Evolutionary conservation across 2,797 vertebrate genomes (phyloP), one percentile per base, ranked within the genome.

Genomic region (Gallinago solitaria): DNA sequence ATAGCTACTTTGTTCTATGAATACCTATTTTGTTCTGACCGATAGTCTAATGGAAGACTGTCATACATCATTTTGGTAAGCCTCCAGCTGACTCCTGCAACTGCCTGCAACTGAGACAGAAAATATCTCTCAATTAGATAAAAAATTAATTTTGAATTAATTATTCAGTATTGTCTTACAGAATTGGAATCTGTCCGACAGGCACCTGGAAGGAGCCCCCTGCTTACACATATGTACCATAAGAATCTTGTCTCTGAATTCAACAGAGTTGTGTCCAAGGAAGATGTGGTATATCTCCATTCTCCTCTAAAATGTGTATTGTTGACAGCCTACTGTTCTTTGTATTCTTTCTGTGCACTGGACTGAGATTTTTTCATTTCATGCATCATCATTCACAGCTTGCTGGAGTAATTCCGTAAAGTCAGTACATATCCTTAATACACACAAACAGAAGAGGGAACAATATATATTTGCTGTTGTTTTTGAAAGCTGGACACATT

Each of bases 361-460:
- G 75, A 45, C 67, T 96, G 96, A 76, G 47, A 67, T 81, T 91
- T 95, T 96, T 93, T 95, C 89, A 96, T 96, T 97, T 96, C 93
- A 97, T 96, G 91, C 93, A 94, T 95, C 79, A 85, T 94, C 87
- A 90, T 96, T 97, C 87, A 73, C 91, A 91, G 54, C 95, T 91
- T 97, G 89, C 87, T 90, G 76, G 50, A 93, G 69, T 90, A 95
- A 96, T 96, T 95, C 95, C 76, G 53, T 85, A 10, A 96, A 95
- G 92, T 91, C 64, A 39, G 74, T 83, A 94, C 87, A 81, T 82
- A 94, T 73, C 87, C 85, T 74, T 95, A 90, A 96, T 35, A 88
- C 76, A 93, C 68, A 84, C 45, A 80, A 93, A 91, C 28, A 90
- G 73, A 76, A 91, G 51, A 86, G 30, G 63, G 12, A 93, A 77